Evolutionary conservation across 2,888 invertebrate genomes (phyloP).

Genomic region (Andrena trimmerana): DNA sequence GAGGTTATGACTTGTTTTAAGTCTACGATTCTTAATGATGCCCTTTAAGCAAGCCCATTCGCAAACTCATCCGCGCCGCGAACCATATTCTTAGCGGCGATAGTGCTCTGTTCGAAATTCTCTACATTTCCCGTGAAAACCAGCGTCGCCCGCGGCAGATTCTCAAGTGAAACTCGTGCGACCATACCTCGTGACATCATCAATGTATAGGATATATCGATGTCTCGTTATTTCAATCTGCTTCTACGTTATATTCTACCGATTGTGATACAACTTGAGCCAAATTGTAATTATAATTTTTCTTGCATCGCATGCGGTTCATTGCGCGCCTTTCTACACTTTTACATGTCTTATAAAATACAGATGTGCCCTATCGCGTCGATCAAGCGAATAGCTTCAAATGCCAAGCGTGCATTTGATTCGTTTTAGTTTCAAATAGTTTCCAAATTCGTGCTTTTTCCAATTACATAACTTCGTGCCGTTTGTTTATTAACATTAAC

Average conservation of each 20-base stretch:
- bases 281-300: conserved; percentile 33
- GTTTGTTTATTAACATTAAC: conserved; percentile 43
- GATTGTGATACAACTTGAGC: conserved; percentile 31
- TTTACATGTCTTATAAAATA: background rate
- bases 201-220: conserved; percentile 56
- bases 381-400: background rate
- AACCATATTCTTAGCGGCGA: background rate
- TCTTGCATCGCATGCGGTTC: background rate
- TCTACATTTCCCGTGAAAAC: conserved; percentile 1
- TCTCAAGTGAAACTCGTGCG: conserved; percentile 56
- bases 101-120: background rate
- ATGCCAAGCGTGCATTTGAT: background rate
- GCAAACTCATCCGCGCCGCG: no score
- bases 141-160: conserved; percentile 43
- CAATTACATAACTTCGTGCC: conserved; percentile 42
- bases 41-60: background rate
- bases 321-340: background rate
- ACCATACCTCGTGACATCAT: conserved; percentile 74
- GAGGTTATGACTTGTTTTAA: conserved; percentile 74
- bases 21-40: conserved; percentile 12
- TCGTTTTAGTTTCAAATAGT: conserved; percentile 26
- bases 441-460: conserved; percentile 37
- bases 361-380: background rate
- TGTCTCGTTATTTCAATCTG: conserved; percentile 52
- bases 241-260: conserved; percentile 40